Evolutionary conservation across 2,888 invertebrate species (phyloP).

Genomic region (Neocrepidodera transversa): DNA sequence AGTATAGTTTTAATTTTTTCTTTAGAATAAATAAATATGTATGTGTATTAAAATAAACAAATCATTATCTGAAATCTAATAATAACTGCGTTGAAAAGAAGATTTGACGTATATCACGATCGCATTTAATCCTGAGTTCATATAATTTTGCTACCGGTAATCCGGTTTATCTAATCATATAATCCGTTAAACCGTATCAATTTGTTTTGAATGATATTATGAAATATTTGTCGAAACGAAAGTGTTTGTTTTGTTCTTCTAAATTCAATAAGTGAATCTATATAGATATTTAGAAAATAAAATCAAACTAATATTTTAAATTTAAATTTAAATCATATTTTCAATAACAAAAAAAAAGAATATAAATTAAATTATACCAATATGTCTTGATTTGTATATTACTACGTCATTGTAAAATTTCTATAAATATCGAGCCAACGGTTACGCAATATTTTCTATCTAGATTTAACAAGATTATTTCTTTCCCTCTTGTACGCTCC

Average conservation of each 20-base stretch:
- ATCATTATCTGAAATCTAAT: constrained; percentile 51
- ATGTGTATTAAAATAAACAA: constrained; percentile 20
- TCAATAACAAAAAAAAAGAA: too few species aligned
- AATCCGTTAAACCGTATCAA: constrained; percentile 50
- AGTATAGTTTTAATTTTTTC: too few species aligned
- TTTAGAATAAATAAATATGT: background rate
- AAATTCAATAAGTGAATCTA: constrained; percentile 19
- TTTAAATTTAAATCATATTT: too few species aligned
- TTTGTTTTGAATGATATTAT: constrained; percentile 42
- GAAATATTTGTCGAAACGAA: constrained; percentile 40
- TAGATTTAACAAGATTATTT: too few species aligned
- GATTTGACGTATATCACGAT: constrained; percentile 49
- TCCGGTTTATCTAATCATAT: constrained; percentile 53
- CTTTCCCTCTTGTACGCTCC: too few species aligned
- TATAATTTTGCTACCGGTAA: constrained; percentile 54
- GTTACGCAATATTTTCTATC: too few species aligned
- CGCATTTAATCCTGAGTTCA: constrained; percentile 48
- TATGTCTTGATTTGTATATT: too few species aligned
- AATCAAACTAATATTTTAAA: too few species aligned
- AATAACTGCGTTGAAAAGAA: constrained; percentile 45
- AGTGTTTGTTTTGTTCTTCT: constrained; percentile 20
- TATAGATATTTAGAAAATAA: background rate
- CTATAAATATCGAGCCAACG: too few species aligned
- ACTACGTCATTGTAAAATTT: too few species aligned
- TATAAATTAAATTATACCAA: too few species aligned